Conservation (phyloP, 2,888 invertebrate species). For the Apamea epomidion region DNA sequence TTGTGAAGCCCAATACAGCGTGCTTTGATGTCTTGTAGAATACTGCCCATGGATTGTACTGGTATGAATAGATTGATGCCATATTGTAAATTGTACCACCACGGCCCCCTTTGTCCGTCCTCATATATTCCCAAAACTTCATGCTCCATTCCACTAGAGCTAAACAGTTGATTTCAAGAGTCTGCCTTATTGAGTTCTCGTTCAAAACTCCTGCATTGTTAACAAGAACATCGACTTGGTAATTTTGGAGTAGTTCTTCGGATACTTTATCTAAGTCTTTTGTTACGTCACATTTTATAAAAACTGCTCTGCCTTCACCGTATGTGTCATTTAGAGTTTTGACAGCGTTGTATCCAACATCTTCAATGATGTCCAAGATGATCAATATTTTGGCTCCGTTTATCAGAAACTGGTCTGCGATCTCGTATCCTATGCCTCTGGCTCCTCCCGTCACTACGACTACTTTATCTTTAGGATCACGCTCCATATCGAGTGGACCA, state of each 20-base stretch:
- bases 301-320: slow-evolving; percentile 83
- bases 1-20: slow-evolving; percentile 86
- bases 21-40: slow-evolving; percentile 71
- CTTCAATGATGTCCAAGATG: slow-evolving; percentile 69
- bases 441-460: slow-evolving; percentile 88
- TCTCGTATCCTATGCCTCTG: slow-evolving; percentile 87
- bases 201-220: slow-evolving; percentile 82
- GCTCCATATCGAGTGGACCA: slow-evolving; percentile 54
- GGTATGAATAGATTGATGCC: slow-evolving; percentile 89
- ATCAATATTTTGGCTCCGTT: slow-evolving; percentile 75
- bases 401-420: slow-evolving; percentile 81
- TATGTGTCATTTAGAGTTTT: slow-evolving; percentile 80
- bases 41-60: slow-evolving; percentile 41
- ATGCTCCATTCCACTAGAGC: slow-evolving; percentile 78
- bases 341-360: slow-evolving; percentile 75
- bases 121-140: slow-evolving; percentile 89
- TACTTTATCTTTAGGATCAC: slow-evolving; percentile 66
- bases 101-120: slow-evolving; percentile 86
- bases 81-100: slow-evolving; percentile 92
- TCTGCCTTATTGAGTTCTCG: slow-evolving; percentile 64
- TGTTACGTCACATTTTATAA: slow-evolving; percentile 86
- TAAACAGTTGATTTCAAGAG: slow-evolving; percentile 75
- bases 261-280: slow-evolving; percentile 81
- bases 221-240: slow-evolving; percentile 81
- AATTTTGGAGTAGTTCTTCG: slow-evolving; percentile 68